phyloP scores from a whole-genome alignment of 2,888 invertebrate species.

The Acheta domesticus region DNA sequence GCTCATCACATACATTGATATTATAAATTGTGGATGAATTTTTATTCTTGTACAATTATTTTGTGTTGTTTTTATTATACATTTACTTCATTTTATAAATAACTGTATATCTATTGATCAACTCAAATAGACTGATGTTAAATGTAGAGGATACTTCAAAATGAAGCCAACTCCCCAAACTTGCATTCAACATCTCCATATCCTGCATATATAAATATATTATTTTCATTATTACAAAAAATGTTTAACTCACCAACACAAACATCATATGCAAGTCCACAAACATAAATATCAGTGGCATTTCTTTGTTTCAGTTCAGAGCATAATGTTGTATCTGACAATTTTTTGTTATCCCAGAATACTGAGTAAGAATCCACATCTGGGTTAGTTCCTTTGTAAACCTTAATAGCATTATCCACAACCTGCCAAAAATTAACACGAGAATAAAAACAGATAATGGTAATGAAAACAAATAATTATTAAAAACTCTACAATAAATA shows the following conservation, averaged over 20 bases:
- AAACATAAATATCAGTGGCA: slow-evolving; percentile 89
- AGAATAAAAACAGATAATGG: not conserved
- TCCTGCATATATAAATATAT: not conserved
- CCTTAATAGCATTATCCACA: slow-evolving; percentile 70
- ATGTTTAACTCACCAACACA: slow-evolving; percentile 70
- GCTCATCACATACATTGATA: no score
- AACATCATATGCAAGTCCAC: slow-evolving; percentile 92
- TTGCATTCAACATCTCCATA: no score
- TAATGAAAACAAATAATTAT: no score
- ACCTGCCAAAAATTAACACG: slow-evolving; percentile 52
- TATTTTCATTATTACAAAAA: not conserved
- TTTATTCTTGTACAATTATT: no score
- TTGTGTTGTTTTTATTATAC: no score
- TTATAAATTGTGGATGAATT: no score
- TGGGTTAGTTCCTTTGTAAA: slow-evolving; percentile 89
- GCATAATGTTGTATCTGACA: slow-evolving; percentile 80
- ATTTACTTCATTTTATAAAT: no score
- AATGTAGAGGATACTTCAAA: no score
- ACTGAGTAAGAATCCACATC: slow-evolving; percentile 97
- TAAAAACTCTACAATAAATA: no score
- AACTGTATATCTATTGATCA: no score
- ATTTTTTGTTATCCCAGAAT: slow-evolving; percentile 96
- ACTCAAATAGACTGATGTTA: no score
- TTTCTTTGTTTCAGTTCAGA: slow-evolving; percentile 73
- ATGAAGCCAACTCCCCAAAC: no score